phyloP scores from a whole-genome alignment of 2,888 invertebrate species.

The Thecophora atra region DNA sequence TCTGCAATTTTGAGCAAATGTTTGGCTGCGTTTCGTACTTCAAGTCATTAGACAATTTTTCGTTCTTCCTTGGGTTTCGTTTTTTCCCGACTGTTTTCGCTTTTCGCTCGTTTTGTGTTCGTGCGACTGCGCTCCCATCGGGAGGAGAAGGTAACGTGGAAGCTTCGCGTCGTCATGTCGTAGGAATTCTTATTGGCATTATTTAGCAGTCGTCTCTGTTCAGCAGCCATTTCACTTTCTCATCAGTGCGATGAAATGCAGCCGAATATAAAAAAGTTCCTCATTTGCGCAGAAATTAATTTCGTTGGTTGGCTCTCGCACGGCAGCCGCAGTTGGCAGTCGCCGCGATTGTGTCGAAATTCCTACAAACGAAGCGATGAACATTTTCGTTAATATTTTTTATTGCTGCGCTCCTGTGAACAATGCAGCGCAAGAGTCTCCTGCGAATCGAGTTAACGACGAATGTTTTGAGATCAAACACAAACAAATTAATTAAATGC shows the following conservation, averaged over 20 bases:
- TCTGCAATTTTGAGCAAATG: constrained; percentile 12
- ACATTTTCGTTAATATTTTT: too few relatives aligned
- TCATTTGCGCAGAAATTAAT: too few relatives aligned
- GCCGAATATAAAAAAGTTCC: background rate
- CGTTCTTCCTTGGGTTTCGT: background rate
- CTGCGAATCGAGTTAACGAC: too few relatives aligned
- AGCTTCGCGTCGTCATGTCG: constrained; percentile 26
- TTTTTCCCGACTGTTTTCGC: background rate
- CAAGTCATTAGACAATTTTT: constrained; percentile 30
- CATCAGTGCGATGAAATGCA: constrained; percentile 2
- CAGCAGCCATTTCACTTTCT: background rate
- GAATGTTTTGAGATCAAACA: background rate
- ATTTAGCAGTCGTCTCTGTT: constrained; percentile 3
- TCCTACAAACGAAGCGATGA: too few relatives aligned
- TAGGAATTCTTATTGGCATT: background rate
- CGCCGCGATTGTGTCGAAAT: too few relatives aligned
- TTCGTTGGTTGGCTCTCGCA: background rate
- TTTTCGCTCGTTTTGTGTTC: constrained; percentile 1
- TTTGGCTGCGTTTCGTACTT: constrained; percentile 18
- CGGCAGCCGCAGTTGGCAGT: too few relatives aligned
- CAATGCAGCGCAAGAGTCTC: too few relatives aligned
- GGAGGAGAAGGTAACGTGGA: constrained; percentile 15
- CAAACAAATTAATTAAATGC: constrained; percentile 2
- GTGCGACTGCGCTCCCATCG: too few relatives aligned
- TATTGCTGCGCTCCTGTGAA: too few relatives aligned